phyloP scores from a whole-genome alignment of 2,888 invertebrate genomes.

The Homarus gammarus region DNA sequence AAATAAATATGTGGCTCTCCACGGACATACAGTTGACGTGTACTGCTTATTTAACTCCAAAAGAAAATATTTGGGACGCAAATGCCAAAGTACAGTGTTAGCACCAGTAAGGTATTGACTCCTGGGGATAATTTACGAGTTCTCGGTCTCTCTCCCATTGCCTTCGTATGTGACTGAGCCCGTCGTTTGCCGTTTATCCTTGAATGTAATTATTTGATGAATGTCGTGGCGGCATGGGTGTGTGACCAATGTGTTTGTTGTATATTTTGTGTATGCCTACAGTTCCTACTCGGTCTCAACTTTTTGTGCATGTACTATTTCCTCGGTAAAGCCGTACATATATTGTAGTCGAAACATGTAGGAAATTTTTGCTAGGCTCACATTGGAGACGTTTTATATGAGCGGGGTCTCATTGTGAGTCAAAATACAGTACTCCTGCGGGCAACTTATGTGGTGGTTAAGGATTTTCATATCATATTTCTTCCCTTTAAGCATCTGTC shows the following conservation, averaged over 20 bases:
- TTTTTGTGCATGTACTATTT: constrained; percentile 37
- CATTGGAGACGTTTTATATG: not conserved
- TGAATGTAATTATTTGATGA: constrained; percentile 24
- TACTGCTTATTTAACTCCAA: not conserved
- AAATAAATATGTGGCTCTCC: not conserved
- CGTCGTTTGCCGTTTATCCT: constrained; percentile 16
- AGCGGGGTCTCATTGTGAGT: constrained; percentile 3
- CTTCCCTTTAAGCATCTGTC: constrained; percentile 23
- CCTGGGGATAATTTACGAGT: constrained; percentile 5
- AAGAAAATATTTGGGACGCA: not conserved
- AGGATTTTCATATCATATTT: constrained; percentile 35
- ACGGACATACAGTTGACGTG: not conserved
- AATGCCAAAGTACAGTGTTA: constrained; percentile 8
- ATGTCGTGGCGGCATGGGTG: constrained; percentile 32
- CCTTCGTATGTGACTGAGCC: constrained; percentile 25
- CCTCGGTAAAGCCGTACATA: not conserved
- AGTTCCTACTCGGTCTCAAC: constrained; percentile 12
- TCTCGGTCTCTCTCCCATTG: constrained; percentile 16
- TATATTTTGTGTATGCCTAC: constrained; percentile 38
- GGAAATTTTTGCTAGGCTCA: constrained; percentile 11
- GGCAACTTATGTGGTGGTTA: constrained; percentile 3
- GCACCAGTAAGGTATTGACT: constrained; percentile 17
- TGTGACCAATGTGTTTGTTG: constrained; percentile 30
- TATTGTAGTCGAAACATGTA: constrained; percentile 19
- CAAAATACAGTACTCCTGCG: not conserved